A percentile compares a stretch with the other conserved stretches of the same genome.
phyloP scores from a whole-genome alignment of 2,797 vertebrate species.

The Thunnus albacares region DNA sequence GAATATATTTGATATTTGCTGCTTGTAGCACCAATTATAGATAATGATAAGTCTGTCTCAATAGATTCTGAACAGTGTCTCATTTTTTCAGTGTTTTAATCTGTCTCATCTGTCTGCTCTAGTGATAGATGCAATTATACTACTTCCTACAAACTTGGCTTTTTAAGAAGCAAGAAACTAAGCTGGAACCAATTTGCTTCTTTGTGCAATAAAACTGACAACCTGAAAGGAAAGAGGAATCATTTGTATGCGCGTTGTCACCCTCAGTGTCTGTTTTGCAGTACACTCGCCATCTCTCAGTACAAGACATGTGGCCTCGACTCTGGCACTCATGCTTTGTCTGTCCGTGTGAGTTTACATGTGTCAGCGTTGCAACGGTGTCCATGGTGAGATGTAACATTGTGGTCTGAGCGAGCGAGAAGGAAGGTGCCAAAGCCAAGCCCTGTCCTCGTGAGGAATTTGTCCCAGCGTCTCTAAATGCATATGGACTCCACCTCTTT shows the following conservation, averaged over 20 bases:
- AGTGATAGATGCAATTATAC: neutral
- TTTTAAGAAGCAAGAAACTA: constrained; percentile 13
- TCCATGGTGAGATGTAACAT: constrained; percentile 37
- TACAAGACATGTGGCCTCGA: constrained; percentile 6
- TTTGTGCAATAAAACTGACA: neutral
- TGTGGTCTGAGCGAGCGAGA: constrained; percentile 20
- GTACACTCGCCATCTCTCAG: neutral
- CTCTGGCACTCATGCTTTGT: neutral
- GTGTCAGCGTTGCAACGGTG: neutral
- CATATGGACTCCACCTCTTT: neutral
- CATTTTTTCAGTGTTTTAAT: constrained; percentile 18
- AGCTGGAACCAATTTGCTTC: neutral
- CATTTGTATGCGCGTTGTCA: neutral
- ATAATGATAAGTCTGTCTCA: constrained; percentile 31
- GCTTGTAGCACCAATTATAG: constrained; percentile 21
- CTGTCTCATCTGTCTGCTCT: constrained; percentile 14
- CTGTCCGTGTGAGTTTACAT: constrained; percentile 10
- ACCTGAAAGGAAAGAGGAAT: neutral
- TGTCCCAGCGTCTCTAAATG: constrained; percentile 12
- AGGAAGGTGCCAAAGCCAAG: constrained; percentile 47
- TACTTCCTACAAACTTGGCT: neutral
- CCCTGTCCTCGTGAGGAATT: constrained; percentile 35
- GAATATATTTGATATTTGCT: constrained; percentile 9
- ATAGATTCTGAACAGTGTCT: constrained; percentile 32
- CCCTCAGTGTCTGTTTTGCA: neutral